Conservation (phyloP, 1,140 invertebrate genomes). For the Choristoneura fumiferana region DNA sequence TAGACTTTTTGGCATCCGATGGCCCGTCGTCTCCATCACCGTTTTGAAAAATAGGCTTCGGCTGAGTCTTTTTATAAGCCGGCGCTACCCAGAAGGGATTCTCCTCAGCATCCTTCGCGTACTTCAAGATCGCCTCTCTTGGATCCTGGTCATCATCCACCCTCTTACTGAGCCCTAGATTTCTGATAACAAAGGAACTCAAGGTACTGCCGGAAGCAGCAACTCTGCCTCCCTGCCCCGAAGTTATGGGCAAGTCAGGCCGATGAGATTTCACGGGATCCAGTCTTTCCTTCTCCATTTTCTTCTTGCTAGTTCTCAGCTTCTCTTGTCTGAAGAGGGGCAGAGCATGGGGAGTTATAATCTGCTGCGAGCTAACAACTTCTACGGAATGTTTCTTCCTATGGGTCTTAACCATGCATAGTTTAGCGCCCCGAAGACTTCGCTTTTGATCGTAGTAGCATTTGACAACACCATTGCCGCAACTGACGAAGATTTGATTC, state of each 20-base stretch:
- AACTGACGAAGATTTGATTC: constrained; percentile 97
- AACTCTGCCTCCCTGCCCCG: constrained; percentile 94
- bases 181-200: constrained; percentile 97
- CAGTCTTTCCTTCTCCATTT: constrained; percentile 93
- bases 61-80: constrained; percentile 93
- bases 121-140: constrained; percentile 96
- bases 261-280: constrained; percentile 95
- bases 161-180: constrained; percentile 95
- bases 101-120: constrained; percentile 97
- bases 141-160: constrained; percentile 98
- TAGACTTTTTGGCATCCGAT: constrained; percentile 76
- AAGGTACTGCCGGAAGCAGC: constrained; percentile 97
- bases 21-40: constrained; percentile 80
- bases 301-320: constrained; percentile 92
- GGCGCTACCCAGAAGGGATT: constrained; percentile 98
- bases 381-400: constrained; percentile 90
- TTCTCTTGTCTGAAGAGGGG: constrained; percentile 97
- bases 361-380: constrained; percentile 93
- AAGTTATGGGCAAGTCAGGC: constrained; percentile 98
- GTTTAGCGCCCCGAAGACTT: constrained; percentile 93
- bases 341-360: constrained; percentile 98
- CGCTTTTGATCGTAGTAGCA: constrained; percentile 93
- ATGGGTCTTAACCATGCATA: constrained; percentile 92
- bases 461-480: constrained; percentile 94
- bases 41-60: constrained; percentile 85